Evolutionary conservation across 2,888 invertebrate genomes (phyloP).

Genomic region (Ditula angustiorana): DNA sequence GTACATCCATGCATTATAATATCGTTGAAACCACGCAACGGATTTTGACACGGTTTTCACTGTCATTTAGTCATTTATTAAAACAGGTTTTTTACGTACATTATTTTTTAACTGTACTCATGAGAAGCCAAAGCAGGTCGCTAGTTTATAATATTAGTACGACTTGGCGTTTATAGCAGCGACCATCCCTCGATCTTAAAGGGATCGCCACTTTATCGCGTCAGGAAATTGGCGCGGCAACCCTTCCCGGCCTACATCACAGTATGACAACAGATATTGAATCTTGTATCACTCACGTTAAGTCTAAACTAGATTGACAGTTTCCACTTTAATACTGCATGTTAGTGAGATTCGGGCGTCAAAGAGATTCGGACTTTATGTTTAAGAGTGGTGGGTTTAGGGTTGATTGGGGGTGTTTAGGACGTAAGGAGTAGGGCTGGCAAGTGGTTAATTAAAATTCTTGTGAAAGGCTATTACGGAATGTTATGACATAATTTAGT

Average conservation of each 20-base stretch:
- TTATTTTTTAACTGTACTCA: too few relatives aligned
- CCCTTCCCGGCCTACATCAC: slow-evolving; percentile 5
- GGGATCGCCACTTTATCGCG: slow-evolving; percentile 25
- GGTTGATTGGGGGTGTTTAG: not conserved
- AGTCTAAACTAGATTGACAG: not conserved
- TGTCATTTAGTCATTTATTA: too few relatives aligned
- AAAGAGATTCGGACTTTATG: not conserved
- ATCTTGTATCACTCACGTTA: not conserved
- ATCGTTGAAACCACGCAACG: too few relatives aligned
- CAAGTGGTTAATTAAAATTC: slow-evolving; percentile 8
- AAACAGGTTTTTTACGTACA: too few relatives aligned
- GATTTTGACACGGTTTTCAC: too few relatives aligned
- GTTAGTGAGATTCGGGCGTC: not conserved
- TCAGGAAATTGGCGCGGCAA: slow-evolving; percentile 19
- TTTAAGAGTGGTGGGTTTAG: not conserved
- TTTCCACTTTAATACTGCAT: not conserved
- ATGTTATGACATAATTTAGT: not conserved
- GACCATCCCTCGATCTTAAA: slow-evolving; percentile 8
- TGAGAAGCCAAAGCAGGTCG: too few relatives aligned
- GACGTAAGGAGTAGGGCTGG: not conserved
- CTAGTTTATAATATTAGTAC: too few relatives aligned
- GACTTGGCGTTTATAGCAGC: too few relatives aligned
- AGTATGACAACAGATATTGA: not conserved
- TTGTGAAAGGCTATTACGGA: not conserved
- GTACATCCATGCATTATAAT: too few relatives aligned